Evolutionary conservation across 2,113 vertebrate species (phyloP).

Genomic region (Progne subis): DNA sequence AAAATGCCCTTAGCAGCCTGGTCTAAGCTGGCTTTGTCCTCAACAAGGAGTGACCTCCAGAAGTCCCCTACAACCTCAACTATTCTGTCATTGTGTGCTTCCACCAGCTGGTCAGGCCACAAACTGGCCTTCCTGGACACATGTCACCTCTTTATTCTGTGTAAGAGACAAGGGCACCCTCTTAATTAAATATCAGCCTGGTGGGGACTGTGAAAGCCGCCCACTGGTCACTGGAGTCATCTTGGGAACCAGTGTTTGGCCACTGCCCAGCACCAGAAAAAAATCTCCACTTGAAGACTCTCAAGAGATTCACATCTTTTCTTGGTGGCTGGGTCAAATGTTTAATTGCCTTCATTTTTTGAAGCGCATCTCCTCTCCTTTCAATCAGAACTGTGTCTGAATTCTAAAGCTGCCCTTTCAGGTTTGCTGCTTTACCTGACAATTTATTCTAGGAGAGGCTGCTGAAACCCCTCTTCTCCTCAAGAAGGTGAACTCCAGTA

Average conservation of each 20-base stretch:
- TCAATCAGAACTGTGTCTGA: not conserved
- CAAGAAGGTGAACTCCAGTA: not conserved
- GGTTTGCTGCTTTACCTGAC: not conserved
- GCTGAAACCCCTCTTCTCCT: not conserved
- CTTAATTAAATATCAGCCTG: not conserved
- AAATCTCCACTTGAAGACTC: not conserved
- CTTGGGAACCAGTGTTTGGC: not conserved
- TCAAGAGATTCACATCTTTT: not conserved
- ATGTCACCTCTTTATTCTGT: not conserved
- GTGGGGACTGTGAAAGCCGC: not conserved
- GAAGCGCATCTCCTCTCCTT: not conserved
- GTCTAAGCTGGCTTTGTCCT: not conserved
- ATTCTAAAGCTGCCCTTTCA: not conserved
- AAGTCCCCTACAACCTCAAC: not conserved
- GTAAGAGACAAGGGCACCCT: not conserved
- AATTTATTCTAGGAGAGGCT: not conserved
- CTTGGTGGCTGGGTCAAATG: not conserved
- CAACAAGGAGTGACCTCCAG: not conserved
- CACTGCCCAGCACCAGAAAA: not conserved
- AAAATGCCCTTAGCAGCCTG: not conserved
- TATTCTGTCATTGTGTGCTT: not conserved
- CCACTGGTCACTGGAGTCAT: rapidly evolving
- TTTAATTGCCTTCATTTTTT: not conserved
- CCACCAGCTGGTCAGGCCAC: not conserved
- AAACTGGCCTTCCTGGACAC: not conserved